Evolutionary conservation across 2,113 vertebrate species (phyloP).

Genomic region (Rhinogobius similis): DNA sequence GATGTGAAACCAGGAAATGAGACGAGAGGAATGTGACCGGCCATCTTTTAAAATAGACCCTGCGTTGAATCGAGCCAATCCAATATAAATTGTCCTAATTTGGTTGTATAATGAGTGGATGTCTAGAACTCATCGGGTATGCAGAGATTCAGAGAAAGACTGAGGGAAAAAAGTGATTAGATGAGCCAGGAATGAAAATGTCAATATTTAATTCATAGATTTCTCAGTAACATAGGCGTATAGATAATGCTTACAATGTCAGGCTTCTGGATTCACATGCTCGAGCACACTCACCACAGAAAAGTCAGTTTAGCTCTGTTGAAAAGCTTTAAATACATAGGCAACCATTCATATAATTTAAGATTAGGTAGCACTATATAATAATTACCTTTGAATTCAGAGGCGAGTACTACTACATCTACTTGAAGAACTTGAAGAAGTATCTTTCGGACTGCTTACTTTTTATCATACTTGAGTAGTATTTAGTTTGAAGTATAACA

Average conservation of each 20-base stretch:
- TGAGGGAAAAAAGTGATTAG: constrained; percentile 5
- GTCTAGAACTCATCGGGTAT: neutral
- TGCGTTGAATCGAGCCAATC: constrained; percentile 4
- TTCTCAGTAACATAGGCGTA: neutral
- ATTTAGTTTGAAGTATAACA: too few relatives aligned
- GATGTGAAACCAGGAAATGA: constrained; percentile 22
- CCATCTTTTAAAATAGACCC: constrained; percentile 12
- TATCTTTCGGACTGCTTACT: too few relatives aligned
- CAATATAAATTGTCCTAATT: constrained; percentile 9
- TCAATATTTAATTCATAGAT: neutral
- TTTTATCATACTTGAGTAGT: too few relatives aligned
- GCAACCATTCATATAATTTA: too few relatives aligned
- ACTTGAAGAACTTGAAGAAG: too few relatives aligned
- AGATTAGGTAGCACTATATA: too few relatives aligned
- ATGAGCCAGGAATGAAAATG: constrained; percentile 10
- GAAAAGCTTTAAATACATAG: too few relatives aligned
- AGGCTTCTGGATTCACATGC: too few relatives aligned
- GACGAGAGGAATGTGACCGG: constrained; percentile 2
- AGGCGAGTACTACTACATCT: too few relatives aligned
- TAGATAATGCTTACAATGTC: neutral
- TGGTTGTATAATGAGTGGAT: constrained; percentile 13
- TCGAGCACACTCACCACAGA: too few relatives aligned
- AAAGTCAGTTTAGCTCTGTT: too few relatives aligned
- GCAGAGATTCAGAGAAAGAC: constrained; percentile 11
- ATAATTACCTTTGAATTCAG: too few relatives aligned